Base-by-base conservation (phyloP, 2,113 vertebrate genomes). In the Psophia crepitans region DNA sequence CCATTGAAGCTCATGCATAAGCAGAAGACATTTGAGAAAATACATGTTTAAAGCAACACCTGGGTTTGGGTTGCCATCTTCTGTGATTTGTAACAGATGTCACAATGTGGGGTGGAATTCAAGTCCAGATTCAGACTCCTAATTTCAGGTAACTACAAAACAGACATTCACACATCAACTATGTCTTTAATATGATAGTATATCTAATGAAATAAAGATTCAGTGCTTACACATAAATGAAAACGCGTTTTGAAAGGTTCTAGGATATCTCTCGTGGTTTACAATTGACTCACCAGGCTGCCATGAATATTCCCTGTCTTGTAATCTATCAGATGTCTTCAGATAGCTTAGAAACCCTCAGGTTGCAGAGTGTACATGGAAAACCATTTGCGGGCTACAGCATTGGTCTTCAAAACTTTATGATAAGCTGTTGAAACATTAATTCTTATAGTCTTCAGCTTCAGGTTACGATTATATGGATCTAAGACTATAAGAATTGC, bases 301-400 rank as follows among this genome's bases (percentile, higher is more conserved):
- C 26, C 2, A 0, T 32, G 33, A 11, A 22, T 66, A 26, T 71
- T 75, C 32, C 70, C 19, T 66, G 18, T 8, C 39, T 70, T 43
- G 4, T 39, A 65, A 65, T 13, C 46, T 51, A 39, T 33, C 14
- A 46, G 22, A 26, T 77, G 33, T 26, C 48, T 73, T 30, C 69
- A 46, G 30, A 33, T 43, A 68, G 5, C 9, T 68, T 64, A 57
- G 23, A 89, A 73, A 77, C 11, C 24, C 9, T 22, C 28, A 51
- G 30, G 46, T 33, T 56, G 17, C 10, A 75, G 5, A 2, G 33
- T 0, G 3, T n/a, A 32, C 2, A 1, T 27, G 22, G 27, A 61
- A 92, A 53, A 14, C 2, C 3, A 28, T 46, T 60, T 37, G 6
- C 1, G 1, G 14, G 11, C 24, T 68, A 14, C 23, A 53, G 8